Evolutionary conservation across 2,113 vertebrate genomes (phyloP), one percentile per base, ranked within the genome.

Genomic region (Crotophaga sulcirostris): DNA sequence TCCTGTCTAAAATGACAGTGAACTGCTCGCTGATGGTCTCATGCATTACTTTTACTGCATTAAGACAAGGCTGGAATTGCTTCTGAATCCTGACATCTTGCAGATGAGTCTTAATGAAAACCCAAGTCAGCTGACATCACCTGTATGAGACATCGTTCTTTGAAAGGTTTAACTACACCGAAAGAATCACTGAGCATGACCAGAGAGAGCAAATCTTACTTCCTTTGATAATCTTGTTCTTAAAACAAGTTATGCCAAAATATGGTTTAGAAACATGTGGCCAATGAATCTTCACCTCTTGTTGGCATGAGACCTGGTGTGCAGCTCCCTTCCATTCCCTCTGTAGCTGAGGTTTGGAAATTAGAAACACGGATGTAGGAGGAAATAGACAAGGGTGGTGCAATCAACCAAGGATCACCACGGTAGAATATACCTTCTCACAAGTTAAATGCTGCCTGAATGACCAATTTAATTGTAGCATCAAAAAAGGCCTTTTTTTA

Each of bases 51-150:
- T 70, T 59, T 26, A 44, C 52, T 60, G 18, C 12, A 26, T 10
- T 51, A 13, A 17, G 38, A 45, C 17, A 78, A 63, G 19, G 36
- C 7, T 42, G 90, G 29, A 42, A 89, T 52, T 59, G 18, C 25
- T 75, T 75, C 69, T 93, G 25, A 29, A 74, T 29, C 16, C 36
- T 94, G 72, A 70, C 44, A 42, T 47, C 40, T 29, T 13, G 2
- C 38, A 82, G 67, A 38, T 78, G 89, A 52, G 5, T 11, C 8
- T 3, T 66, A 42, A 91, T 24, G 81, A 60, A 25, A 21, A 62
- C 11, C 17, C 1, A 3, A 1, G 5, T 51, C 20, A 58, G 25
- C 13, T 6, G 7, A 34, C 67, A 28, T 11, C 13, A 18, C 16
- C 25, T 78, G 17, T 26, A 14, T 69, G 34, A 33, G 3, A 84